phyloP scores from a whole-genome alignment of 1,140 invertebrate genomes.

The Oncopeltus fasciatus region DNA sequence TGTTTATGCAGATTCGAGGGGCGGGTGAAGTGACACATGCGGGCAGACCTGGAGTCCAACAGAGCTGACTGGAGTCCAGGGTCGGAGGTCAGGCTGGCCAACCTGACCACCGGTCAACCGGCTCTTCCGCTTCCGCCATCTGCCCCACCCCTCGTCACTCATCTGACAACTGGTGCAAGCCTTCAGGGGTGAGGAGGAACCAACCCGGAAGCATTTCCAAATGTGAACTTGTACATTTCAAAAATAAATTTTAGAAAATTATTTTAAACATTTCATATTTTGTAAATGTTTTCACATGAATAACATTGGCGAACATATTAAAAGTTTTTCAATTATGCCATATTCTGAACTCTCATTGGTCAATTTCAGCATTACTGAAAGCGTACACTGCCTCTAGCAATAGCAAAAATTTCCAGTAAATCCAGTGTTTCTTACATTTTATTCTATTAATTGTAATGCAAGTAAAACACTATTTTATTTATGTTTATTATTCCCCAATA shows the following conservation, averaged over 20 bases:
- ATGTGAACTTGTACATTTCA: no score
- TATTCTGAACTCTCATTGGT: no score
- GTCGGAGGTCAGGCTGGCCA: not conserved
- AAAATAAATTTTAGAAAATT: no score
- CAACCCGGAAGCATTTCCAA: no score
- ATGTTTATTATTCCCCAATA: no score
- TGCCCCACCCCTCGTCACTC: not conserved
- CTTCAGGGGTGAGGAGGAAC: not conserved
- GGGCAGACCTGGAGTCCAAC: not conserved
- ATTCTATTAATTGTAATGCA: no score
- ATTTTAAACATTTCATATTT: no score
- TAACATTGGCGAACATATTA: not conserved
- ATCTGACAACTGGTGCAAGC: not conserved
- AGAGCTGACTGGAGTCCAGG: not conserved
- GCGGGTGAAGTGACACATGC: not conserved
- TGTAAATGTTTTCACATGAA: not conserved
- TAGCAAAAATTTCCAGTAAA: no score
- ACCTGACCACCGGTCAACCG: not conserved
- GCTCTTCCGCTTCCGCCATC: slow-evolving; percentile 3
- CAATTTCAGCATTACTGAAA: no score
- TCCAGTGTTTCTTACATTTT: no score
- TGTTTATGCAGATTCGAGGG: not conserved
- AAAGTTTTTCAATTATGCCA: not conserved
- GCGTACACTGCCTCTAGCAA: no score
- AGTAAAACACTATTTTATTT: no score